These are phyloP conservation scores for Drosophila ustulata DNA, from an alignment of 2,888 invertebrate species.

Conservation along the genomic window DNA sequence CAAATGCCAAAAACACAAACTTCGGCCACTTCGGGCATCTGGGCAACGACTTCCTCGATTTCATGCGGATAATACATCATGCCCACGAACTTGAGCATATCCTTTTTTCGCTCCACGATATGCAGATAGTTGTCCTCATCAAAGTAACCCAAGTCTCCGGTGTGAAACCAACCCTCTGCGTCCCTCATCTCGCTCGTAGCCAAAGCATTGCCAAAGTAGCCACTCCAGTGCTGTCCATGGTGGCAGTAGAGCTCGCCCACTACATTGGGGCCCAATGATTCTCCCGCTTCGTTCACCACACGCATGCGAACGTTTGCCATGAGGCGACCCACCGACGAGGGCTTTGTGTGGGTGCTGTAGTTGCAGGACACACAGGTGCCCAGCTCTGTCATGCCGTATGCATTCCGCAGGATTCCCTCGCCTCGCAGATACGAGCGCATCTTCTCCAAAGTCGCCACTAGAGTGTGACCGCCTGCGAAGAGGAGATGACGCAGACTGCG, in stretches of 20 bases:
- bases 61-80: conserved; percentile 83
- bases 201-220: conserved; percentile 78
- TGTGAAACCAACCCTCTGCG: conserved; percentile 81
- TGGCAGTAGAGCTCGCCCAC: conserved; percentile 76
- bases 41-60: conserved; percentile 79
- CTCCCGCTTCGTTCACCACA: conserved; percentile 65
- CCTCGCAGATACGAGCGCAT: conserved; percentile 53
- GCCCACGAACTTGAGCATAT: conserved; percentile 78
- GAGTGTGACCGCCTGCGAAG: conserved; percentile 68
- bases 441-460: conserved; percentile 56
- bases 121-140: conserved; percentile 80
- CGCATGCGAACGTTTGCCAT: conserved; percentile 55
- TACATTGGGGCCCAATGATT: conserved; percentile 64
- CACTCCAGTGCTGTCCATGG: conserved; percentile 69
- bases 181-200: conserved; percentile 76
- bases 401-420: conserved; percentile 61
- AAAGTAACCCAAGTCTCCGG: conserved; percentile 84
- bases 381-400: conserved; percentile 77
- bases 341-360: conserved; percentile 42
- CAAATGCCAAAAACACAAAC: conserved; percentile 82
- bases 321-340: conserved; percentile 73
- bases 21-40: conserved; percentile 76
- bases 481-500: conserved; percentile 56
- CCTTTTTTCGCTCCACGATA: conserved; percentile 81
- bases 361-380: conserved; percentile 56